Conservation (phyloP, 2,797 vertebrate genomes). For the Liasis olivaceus region DNA sequence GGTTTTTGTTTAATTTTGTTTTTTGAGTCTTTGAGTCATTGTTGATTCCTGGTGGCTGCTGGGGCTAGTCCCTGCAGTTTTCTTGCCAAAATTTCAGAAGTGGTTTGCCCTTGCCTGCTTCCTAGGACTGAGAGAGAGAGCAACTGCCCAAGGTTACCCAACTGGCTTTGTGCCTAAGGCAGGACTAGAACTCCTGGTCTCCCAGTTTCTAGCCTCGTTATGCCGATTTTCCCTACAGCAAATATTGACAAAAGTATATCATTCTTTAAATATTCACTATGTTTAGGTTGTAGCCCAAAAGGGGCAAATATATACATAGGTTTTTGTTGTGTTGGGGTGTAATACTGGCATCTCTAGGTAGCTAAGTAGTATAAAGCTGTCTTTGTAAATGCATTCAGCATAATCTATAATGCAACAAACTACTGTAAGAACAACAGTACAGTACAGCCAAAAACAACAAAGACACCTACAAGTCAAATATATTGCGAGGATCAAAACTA, state of each 20-base stretch:
- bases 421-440: neutral
- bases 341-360: neutral
- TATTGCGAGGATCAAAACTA: neutral
- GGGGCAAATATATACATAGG: neutral
- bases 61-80: neutral
- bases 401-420: neutral
- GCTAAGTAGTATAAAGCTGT: neutral
- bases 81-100: neutral
- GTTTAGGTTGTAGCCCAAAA: neutral
- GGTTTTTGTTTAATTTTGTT: neutral
- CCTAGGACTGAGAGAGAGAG: neutral
- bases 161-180: neutral
- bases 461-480: neutral
- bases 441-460: neutral
- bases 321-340: neutral
- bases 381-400: neutral
- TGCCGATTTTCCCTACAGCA: neutral
- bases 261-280: neutral
- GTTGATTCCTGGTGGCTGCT: neutral
- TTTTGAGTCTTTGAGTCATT: neutral
- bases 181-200: neutral
- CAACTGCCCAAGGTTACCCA: neutral
- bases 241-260: neutral
- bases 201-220: neutral
- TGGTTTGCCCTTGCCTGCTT: neutral